phyloP scores from a whole-genome alignment of 2,888 invertebrate genomes.

The Caradrina kadenii region DNA sequence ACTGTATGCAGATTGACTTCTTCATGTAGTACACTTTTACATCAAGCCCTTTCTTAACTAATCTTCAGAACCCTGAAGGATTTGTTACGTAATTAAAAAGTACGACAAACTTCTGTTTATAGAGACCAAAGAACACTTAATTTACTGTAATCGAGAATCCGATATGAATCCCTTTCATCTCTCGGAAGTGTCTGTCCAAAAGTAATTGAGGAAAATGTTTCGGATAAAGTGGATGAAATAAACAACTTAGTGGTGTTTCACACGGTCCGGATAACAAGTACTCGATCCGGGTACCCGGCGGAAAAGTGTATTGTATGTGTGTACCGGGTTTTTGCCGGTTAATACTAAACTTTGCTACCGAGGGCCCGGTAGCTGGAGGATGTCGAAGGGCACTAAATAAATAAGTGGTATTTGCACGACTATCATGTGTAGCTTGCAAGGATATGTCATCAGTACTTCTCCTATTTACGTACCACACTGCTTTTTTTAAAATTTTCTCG shows the following conservation, averaged over 20 bases:
- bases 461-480: no score
- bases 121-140: slow-evolving; percentile 25
- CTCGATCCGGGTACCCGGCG: background rate
- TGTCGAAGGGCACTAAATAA: background rate
- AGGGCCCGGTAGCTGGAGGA: background rate
- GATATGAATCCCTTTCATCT: slow-evolving; percentile 17
- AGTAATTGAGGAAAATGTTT: slow-evolving; percentile 50
- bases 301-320: slow-evolving; percentile 1
- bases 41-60: background rate
- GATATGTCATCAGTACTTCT: no score
- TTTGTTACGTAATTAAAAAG: slow-evolving; percentile 11
- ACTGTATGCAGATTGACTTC: background rate
- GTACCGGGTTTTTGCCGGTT: background rate
- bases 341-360: background rate
- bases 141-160: slow-evolving; percentile 34
- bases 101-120: slow-evolving; percentile 3
- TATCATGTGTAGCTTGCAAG: background rate
- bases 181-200: slow-evolving; percentile 21
- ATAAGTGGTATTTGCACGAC: background rate
- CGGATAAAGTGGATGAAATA: slow-evolving; percentile 35
- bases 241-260: slow-evolving; percentile 25
- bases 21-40: background rate
- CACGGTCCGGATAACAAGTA: background rate
- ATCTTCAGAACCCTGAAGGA: background rate
- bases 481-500: no score